Conservation (phyloP, 2,797 vertebrate genomes). For the Sebastes variabilis region DNA sequence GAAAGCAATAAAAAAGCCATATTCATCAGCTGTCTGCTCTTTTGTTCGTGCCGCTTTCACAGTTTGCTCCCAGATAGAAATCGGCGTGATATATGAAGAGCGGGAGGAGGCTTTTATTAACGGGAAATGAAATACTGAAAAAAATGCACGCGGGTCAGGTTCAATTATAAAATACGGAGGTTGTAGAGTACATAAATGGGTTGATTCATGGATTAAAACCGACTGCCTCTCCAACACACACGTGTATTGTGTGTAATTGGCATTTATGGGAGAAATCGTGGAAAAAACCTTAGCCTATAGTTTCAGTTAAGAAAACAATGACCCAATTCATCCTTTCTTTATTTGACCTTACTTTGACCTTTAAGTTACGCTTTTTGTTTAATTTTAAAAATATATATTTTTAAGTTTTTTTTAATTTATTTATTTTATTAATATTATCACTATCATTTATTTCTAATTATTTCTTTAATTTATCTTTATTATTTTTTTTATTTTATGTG, state of each 20-base stretch:
- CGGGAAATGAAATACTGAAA: slow-evolving; percentile 18
- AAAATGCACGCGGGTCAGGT: not conserved
- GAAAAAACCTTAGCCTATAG: not conserved
- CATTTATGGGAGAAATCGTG: not conserved
- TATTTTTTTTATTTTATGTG: too few species aligned
- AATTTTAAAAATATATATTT: too few species aligned
- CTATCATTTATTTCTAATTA: too few species aligned
- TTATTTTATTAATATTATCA: too few species aligned
- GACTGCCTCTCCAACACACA: not conserved
- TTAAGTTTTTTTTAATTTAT: too few species aligned
- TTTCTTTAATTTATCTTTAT: too few species aligned
- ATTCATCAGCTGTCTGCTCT: slow-evolving; percentile 8
- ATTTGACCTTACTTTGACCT: too few species aligned
- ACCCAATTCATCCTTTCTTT: too few species aligned
- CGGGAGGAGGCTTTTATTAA: slow-evolving; percentile 12
- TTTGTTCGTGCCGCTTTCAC: not conserved
- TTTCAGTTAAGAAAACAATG: not conserved
- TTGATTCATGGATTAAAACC: not conserved
- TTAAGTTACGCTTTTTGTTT: too few species aligned
- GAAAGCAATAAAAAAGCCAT: not conserved
- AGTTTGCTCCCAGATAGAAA: not conserved
- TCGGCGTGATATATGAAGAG: not conserved
- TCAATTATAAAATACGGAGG: not conserved
- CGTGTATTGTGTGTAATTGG: not conserved
- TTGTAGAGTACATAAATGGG: not conserved